Evolutionary conservation across 2,797 vertebrate species (phyloP).

Genomic region (Echiichthys vipera): DNA sequence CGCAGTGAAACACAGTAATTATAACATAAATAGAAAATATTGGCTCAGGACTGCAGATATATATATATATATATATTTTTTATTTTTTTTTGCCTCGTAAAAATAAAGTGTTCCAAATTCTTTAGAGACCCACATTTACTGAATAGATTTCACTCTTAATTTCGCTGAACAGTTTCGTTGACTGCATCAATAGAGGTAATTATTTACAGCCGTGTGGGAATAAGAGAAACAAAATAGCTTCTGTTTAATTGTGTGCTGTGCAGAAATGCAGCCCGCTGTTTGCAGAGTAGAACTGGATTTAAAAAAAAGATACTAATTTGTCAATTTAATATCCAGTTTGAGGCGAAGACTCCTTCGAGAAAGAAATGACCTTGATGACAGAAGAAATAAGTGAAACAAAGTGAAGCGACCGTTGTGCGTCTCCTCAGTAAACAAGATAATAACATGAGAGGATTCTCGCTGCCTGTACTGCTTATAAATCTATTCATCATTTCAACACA

Average conservation of each 20-base stretch:
- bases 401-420: neutral
- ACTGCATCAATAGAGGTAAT: slow-evolving; percentile 45
- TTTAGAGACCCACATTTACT: slow-evolving; percentile 11
- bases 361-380: neutral
- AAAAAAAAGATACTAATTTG: neutral
- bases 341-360: neutral
- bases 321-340: neutral
- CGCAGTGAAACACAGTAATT: slow-evolving; percentile 14
- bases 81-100: neutral
- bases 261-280: neutral
- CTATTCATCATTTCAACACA: slow-evolving; percentile 1
- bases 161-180: slow-evolving; percentile 11
- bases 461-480: neutral
- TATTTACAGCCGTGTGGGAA: slow-evolving; percentile 16
- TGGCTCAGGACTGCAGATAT: slow-evolving; percentile 7
- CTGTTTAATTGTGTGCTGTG: neutral
- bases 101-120: slow-evolving; percentile 12
- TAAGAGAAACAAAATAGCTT: slow-evolving; percentile 1
- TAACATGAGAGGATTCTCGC: slow-evolving; percentile 27
- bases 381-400: slow-evolving; percentile 6
- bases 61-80: too few species aligned
- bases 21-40: slow-evolving; percentile 32
- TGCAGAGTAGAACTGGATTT: neutral
- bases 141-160: slow-evolving; percentile 29
- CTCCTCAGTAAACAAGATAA: slow-evolving; percentile 27